Evolutionary conservation across 2,113 vertebrate genomes (phyloP), one percentile per base, ranked within the genome.

Genomic region (Morone chrysops): DNA sequence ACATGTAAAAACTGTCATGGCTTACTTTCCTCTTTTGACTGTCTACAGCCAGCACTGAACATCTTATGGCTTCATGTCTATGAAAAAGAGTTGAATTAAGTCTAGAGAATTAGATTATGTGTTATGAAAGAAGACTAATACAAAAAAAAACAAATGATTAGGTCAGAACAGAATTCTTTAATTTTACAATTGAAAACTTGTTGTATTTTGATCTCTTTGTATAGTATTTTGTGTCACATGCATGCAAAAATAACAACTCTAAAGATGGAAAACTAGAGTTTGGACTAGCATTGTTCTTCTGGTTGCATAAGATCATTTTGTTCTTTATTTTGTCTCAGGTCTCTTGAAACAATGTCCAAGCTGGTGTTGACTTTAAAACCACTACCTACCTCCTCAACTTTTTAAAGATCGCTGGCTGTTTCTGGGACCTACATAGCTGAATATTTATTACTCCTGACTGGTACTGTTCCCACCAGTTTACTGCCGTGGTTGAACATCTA

Each of bases 1-100:
- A 76, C 17, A 38, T 57, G 8, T 72, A 14, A 53, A 73, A 81
- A 45, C 56, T 53, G 75, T 70, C 12, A 47, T 36, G 40, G 67
- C 62, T 81, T 47, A 10, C 18, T 48, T 53, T 59, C 68, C 41
- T 68, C 43, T 70, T 10, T 17, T 60, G 17, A 2, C 8, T 1
- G 18, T 71, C 66, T 69, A 38, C 66, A 43, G 53, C 12, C 53
- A 45, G 62, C 20, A 47, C 22, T 20, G 22, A 62, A 18, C 22
- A 38, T 43, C 48, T 54, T 43, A 17, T 0, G 5, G 48, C 38
- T 54, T 45, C 7, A 12, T 61, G 4, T 67, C 48, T 10, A 12
- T 16, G 0, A 61, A 41, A 61, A 78, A 31, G 8, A 51, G 20
- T 70, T 68, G 9, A 25, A 70, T 41, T 62, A 41, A 18, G 61